phyloP scores from a whole-genome alignment of 2,888 invertebrate genomes.

The Apamea crenata region DNA sequence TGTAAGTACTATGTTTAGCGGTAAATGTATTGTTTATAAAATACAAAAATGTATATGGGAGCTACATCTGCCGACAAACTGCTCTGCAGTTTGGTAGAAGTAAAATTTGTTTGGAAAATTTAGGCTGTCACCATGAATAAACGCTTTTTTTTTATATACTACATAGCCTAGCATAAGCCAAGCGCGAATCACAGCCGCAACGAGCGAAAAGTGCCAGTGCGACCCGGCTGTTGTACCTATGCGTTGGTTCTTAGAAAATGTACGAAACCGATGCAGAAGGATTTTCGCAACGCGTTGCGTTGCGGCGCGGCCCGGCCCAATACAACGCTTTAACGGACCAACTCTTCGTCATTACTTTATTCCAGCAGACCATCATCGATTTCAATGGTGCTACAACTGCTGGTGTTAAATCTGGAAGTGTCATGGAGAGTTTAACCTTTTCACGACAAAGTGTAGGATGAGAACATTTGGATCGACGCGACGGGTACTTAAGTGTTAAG shows the following conservation, averaged over 20 bases:
- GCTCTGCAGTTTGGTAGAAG: no score
- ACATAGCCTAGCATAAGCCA: background rate
- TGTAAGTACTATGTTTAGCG: no score
- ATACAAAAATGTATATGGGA: no score
- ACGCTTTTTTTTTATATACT: no score
- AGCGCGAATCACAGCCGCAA: background rate
- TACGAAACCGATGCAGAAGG: background rate
- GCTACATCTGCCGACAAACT: no score
- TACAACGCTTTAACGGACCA: no score
- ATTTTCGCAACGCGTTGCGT: background rate
- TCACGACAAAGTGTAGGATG: background rate
- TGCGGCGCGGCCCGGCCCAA: background rate
- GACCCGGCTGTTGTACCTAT: no score
- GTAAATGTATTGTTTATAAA: no score
- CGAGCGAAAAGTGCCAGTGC: no score
- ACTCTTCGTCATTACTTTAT: background rate
- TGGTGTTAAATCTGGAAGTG: background rate
- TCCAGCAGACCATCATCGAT: background rate
- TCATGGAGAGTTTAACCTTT: background rate
- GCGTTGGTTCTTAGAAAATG: background rate
- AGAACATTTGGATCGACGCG: background rate
- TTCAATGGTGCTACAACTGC: background rate
- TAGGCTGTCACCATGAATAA: no score
- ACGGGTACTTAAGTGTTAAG: background rate
- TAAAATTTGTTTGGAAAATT: no score